Conservation (phyloP, 2,888 invertebrate genomes). For the Melinopterus prodromus region DNA sequence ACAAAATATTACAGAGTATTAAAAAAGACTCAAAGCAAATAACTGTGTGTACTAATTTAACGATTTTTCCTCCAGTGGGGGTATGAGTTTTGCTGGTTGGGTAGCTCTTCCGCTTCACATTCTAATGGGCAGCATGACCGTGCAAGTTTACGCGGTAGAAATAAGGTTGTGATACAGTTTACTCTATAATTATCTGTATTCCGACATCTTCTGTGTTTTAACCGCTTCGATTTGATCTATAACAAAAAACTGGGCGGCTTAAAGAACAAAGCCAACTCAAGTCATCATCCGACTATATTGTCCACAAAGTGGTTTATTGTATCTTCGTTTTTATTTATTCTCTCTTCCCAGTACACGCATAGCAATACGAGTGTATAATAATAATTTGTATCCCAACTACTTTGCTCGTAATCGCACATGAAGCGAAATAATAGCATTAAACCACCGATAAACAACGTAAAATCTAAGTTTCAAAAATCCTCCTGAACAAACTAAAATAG, state of each 20-base stretch:
- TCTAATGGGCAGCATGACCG: constrained; percentile 45
- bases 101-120: constrained; percentile 35
- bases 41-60: no score
- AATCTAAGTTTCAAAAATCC: no score
- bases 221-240: constrained; percentile 7
- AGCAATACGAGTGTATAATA: no score
- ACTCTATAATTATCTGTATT: constrained; percentile 48
- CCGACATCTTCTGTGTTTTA: constrained; percentile 39
- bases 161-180: constrained; percentile 49
- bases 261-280: neutral
- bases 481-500: no score
- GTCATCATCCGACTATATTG: neutral
- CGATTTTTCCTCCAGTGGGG: no score
- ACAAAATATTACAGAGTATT: no score
- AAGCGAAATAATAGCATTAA: no score
- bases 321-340: neutral
- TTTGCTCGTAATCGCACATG: no score
- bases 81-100: neutral
- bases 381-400: no score
- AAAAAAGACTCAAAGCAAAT: no score
- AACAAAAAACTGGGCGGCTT: constrained; percentile 4
- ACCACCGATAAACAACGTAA: no score
- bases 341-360: neutral
- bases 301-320: neutral
- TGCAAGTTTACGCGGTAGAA: constrained; percentile 47